Conservation (phyloP, 2,113 vertebrate genomes). For the Pteropus alecto region DNA sequence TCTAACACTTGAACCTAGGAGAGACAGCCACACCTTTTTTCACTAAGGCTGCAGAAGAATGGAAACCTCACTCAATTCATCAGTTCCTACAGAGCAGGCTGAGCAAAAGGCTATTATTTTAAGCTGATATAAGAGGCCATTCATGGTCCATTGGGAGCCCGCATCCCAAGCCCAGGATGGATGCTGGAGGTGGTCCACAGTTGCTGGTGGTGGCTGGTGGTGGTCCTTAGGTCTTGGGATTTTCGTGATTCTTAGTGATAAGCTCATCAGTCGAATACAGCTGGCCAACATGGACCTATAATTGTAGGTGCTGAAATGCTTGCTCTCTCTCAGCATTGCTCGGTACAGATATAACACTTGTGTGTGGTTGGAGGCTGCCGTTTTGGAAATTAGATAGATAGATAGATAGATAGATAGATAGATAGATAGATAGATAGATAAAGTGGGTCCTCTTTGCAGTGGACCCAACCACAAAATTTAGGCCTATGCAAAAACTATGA, state of each 20-base stretch:
- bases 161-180: conserved; percentile 39
- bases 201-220: conserved; percentile 18
- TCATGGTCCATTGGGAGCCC: neutral
- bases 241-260: conserved; percentile 82
- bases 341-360: neutral
- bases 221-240: conserved; percentile 53
- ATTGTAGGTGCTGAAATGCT: neutral
- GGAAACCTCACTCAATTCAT: conserved; percentile 58
- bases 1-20: conserved; percentile 33
- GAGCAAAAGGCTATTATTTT: conserved; percentile 44
- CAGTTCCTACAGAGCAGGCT: conserved; percentile 27
- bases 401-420: too few relatives aligned
- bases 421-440: too few relatives aligned
- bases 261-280: conserved; percentile 84
- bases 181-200: conserved; percentile 65
- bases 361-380: neutral
- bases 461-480: neutral
- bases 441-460: neutral
- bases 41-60: conserved; percentile 58
- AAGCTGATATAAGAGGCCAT: conserved; percentile 40
- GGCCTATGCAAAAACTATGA: neutral
- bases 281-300: conserved; percentile 85
- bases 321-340: neutral
- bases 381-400: neutral
- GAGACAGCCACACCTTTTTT: conserved; percentile 30